Conservation (phyloP, 2,888 invertebrate species). For the Theretra japonica region DNA sequence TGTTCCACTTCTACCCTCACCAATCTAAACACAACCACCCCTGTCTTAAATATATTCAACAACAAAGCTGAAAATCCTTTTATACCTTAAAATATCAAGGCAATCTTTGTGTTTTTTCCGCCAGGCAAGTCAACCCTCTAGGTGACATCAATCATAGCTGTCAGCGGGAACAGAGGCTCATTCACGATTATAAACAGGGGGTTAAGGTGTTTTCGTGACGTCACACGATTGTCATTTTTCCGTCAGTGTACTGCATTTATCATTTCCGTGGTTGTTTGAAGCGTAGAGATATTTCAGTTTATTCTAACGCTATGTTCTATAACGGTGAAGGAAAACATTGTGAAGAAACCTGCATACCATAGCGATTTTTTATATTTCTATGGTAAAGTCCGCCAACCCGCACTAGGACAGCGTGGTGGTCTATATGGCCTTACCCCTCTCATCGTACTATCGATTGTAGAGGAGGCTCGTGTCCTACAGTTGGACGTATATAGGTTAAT, state of each 20-base stretch:
- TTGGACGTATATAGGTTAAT: too few species aligned
- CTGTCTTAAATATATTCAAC: background rate
- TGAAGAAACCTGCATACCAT: too few species aligned
- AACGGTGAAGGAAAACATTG: too few species aligned
- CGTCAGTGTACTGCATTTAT: background rate
- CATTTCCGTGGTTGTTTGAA: background rate
- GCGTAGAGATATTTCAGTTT: background rate
- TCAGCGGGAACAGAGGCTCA: conserved; percentile 18
- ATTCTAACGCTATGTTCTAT: too few species aligned
- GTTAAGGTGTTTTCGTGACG: conserved; percentile 13
- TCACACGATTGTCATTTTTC: conserved; percentile 2
- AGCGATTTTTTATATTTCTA: too few species aligned
- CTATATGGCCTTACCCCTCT: too few species aligned
- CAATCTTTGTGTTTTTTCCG: conserved; percentile 15
- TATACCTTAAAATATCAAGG: conserved; percentile 3
- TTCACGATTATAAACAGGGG: conserved; percentile 16
- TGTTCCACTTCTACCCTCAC: too few species aligned
- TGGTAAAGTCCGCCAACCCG: too few species aligned
- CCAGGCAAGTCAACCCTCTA: background rate
- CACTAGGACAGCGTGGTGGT: too few species aligned
- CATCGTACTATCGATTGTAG: too few species aligned
- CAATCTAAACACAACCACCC: too few species aligned
- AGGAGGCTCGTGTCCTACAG: too few species aligned
- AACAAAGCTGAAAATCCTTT: conserved; percentile 21
- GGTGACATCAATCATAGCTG: conserved; percentile 31